Evolutionary conservation across 2,797 vertebrate genomes (phyloP).

Genomic region (Aselliscus stoliczkanus): DNA sequence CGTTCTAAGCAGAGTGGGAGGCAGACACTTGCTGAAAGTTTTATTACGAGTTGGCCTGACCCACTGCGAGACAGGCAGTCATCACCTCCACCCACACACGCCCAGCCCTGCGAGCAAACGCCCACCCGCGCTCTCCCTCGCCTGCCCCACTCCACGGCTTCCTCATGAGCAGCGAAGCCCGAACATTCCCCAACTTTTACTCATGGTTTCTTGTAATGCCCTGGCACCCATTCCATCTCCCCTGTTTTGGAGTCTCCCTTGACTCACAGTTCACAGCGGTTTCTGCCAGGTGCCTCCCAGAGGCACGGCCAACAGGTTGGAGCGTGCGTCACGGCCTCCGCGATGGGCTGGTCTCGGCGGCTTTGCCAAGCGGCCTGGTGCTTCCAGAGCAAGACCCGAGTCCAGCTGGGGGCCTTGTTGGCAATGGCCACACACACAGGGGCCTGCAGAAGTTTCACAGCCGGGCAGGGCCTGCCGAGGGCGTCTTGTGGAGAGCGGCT

Average conservation of each 20-base stretch:
- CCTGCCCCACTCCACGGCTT: background rate
- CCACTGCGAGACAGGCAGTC: background rate
- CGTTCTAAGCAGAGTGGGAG: background rate
- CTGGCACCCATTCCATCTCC: background rate
- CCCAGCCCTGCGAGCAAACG: background rate
- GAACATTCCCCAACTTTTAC: too few relatives aligned
- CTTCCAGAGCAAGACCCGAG: background rate
- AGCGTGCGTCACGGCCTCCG: too few relatives aligned
- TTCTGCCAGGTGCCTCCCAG: background rate
- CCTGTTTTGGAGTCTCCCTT: background rate
- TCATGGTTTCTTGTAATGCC: background rate
- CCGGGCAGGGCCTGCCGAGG: background rate
- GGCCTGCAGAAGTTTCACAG: background rate
- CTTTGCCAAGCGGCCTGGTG: background rate
- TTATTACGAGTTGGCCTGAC: background rate
- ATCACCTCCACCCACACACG: background rate
- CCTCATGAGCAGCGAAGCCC: background rate
- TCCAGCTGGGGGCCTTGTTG: background rate
- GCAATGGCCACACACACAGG: background rate
- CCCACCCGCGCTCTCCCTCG: too few relatives aligned
- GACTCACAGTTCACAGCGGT: background rate
- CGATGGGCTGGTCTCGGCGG: accelerated
- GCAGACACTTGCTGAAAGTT: background rate
- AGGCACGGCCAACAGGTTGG: too few relatives aligned
- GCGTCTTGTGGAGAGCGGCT: background rate